Evolutionary conservation across 2,888 invertebrate species (phyloP).

Genomic region (Matsumyia berberina): DNA sequence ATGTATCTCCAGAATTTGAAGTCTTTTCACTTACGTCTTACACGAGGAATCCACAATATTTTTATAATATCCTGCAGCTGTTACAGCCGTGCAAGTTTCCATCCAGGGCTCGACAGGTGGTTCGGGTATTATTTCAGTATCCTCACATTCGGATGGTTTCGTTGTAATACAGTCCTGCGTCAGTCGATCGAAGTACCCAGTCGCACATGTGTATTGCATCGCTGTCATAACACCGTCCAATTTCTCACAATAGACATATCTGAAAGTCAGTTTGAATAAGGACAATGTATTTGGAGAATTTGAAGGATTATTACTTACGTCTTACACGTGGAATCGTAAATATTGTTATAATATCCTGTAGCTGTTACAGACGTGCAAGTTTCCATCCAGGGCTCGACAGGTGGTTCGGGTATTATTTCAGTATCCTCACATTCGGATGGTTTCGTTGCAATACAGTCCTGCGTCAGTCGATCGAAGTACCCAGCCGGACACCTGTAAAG

Average conservation of each 20-base stretch:
- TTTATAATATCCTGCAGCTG: no score
- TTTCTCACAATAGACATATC: slow-evolving; percentile 41
- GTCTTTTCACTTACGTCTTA: no score
- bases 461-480: no score
- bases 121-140: no score
- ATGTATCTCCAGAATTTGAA: no score
- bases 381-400: neutral
- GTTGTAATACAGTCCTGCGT: neutral
- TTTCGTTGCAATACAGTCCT: no score
- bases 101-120: no score
- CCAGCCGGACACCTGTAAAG: no score
- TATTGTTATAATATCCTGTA: neutral
- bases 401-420: neutral
- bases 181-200: slow-evolving; percentile 1
- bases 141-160: slow-evolving; percentile 27
- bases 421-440: no score
- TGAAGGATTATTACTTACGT: slow-evolving; percentile 8
- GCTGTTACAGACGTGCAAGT: neutral
- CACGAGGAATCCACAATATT: no score
- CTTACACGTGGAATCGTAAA: slow-evolving; percentile 2
- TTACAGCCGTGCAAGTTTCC: no score
- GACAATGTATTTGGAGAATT: neutral
- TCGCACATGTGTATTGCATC: neutral
- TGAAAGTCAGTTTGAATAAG: neutral
- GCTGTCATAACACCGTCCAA: neutral